These are phyloP conservation scores for Henricia sp. DNA, from an alignment of 53 echinoderm and acorn worm species.

Conservation along the genomic window DNA sequence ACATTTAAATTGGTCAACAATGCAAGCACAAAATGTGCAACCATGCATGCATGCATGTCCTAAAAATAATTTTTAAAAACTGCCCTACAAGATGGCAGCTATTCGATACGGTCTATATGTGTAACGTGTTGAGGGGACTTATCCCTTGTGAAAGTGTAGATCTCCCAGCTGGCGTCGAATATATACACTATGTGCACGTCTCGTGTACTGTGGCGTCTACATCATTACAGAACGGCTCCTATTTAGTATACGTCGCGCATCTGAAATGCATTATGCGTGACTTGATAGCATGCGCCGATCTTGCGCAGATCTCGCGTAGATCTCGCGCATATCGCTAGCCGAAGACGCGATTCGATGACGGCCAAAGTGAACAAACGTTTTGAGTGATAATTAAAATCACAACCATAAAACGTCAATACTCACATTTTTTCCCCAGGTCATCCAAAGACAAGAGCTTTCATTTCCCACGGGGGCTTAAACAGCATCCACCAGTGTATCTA, in stretches of 20 bases:
- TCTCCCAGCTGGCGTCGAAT: no score
- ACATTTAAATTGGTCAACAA: background rate
- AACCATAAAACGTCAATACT: background rate
- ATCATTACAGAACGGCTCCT: no score
- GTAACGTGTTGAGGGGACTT: no score
- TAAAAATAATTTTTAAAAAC: no score
- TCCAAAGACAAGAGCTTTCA: slow-evolving; percentile 33
- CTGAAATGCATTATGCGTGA: background rate
- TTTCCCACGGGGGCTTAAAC: slow-evolving; percentile 60
- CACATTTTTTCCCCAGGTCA: background rate
- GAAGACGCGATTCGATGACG: background rate
- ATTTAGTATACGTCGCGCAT: no score
- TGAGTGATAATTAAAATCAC: no score
- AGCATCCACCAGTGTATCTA: slow-evolving; percentile 58
- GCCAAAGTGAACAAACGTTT: no score
- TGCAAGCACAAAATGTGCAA: background rate
- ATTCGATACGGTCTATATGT: no score
- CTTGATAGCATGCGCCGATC: background rate
- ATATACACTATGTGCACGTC: no score
- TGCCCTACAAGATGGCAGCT: no score
- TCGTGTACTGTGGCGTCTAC: no score
- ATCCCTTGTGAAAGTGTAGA: no score
- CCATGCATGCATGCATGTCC: background rate
- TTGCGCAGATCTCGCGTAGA: background rate
- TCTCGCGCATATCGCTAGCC: background rate